Conservation (phyloP, 2,113 vertebrate genomes). For the Fukomys damarensis region DNA sequence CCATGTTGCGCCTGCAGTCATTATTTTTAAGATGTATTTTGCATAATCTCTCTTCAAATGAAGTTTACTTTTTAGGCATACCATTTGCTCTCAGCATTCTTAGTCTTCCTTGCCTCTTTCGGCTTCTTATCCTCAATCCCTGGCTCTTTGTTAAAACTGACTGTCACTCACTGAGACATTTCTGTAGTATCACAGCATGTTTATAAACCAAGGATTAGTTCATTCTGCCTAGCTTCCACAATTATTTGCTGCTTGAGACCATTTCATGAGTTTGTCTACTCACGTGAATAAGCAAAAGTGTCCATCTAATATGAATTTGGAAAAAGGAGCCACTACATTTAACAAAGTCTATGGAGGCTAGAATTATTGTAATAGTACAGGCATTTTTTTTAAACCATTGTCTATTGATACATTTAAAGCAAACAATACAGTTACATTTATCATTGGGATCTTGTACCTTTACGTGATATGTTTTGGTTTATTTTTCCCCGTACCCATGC, state of each 20-base stretch:
- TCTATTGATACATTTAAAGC: too few species aligned
- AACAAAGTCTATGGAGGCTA: constrained; percentile 68
- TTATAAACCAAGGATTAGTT: constrained; percentile 84
- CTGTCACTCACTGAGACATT: constrained; percentile 80
- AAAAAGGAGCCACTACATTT: constrained; percentile 74
- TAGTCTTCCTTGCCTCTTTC: constrained; percentile 72
- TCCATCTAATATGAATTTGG: constrained; percentile 71
- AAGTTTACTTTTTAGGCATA: constrained; percentile 78
- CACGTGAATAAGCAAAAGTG: constrained; percentile 79
- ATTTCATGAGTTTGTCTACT: constrained; percentile 81
- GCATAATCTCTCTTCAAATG: constrained; percentile 78
- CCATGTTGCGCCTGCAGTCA: constrained; percentile 30
- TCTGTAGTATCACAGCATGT: constrained; percentile 75
- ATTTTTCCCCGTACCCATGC: too few species aligned
- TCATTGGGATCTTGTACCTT: too few species aligned
- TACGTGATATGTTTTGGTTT: too few species aligned
- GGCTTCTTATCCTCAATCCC: constrained; percentile 71
- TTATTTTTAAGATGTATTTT: constrained; percentile 80
- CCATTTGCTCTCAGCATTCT: constrained; percentile 70
- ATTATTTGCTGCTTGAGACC: constrained; percentile 82
- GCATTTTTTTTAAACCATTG: too few species aligned
- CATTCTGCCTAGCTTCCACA: constrained; percentile 83
- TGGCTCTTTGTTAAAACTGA: constrained; percentile 78
- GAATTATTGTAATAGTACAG: constrained; percentile 60
- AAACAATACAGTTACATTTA: too few species aligned